Percentiles rank a stretch among this genome's conserved stretches.
Evolutionary conservation across 2,888 invertebrate species (phyloP).

Genomic region (Exephanes ischioxanthus): DNA sequence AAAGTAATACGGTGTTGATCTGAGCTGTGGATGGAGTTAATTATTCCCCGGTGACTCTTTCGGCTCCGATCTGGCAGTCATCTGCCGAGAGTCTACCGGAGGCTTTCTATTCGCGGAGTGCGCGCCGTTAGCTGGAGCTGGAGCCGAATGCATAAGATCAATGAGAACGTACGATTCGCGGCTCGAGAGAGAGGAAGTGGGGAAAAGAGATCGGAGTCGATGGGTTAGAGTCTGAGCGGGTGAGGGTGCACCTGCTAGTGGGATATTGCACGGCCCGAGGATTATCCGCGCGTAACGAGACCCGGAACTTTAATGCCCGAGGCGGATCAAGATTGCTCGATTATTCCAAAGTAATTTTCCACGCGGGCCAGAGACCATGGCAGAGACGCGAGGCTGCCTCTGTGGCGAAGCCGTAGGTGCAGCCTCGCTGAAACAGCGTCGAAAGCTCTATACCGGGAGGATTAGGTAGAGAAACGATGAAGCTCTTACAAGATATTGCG

Average conservation of each 20-base stretch:
- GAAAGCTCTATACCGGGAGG: neutral
- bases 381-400: neutral
- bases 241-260: slow-evolving; percentile 24
- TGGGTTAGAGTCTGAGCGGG: neutral
- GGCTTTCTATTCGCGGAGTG: neutral
- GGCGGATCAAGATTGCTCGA: slow-evolving; percentile 66
- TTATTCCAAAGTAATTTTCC: slow-evolving; percentile 66
- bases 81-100: neutral
- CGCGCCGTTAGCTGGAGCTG: neutral
- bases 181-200: neutral
- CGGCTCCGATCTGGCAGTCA: neutral
- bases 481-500: neutral
- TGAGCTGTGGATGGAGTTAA: neutral
- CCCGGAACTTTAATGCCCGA: slow-evolving; percentile 60
- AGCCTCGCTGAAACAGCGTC: slow-evolving; percentile 9
- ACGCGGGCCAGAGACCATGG: slow-evolving; percentile 13
- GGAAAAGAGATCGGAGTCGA: neutral
- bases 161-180: neutral
- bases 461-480: neutral
- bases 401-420: slow-evolving; percentile 13
- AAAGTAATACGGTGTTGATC: neutral
- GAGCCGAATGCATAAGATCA: neutral
- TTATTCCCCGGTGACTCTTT: neutral
- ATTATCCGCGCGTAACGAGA: slow-evolving; percentile 63
- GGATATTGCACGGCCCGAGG: slow-evolving; percentile 50